Evolutionary conservation across 2,113 vertebrate species (phyloP), one percentile per base, ranked within the genome.

Genomic region (Oryzias melastigma): DNA sequence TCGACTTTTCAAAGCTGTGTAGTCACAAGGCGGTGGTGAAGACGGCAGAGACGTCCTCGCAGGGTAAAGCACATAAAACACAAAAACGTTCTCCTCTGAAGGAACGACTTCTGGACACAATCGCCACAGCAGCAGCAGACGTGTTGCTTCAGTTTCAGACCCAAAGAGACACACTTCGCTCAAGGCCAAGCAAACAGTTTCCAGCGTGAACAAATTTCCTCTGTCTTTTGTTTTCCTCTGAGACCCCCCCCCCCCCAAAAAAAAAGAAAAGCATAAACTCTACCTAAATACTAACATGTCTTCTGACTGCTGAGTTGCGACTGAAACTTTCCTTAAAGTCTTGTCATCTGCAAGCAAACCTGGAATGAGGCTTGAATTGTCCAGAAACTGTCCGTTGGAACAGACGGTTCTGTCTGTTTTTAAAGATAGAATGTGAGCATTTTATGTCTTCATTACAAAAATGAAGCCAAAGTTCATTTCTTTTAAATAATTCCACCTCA

Each of bases 161-260:
- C 73, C 49, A 65, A 80, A 73, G 47, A 58, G 54, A 71, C 68
- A 63, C 73, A 50, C 42, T 71, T 58, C 69, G 65, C 75, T 71
- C 41, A 45, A 56, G 77, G 79, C 71, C 58, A 71, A 70, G 65
- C 14, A 29, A 60, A 49, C 12, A 56, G 47, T 52, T 62, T 24
- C 4, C 44, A 81, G 48, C 49, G 58, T 67, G 61, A 56, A 75
- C 52, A 71, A 73, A 65, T 66, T 29, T 68, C 74, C 62, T 56
- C 65, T 53, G 58, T 51, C 51, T 71, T n/a, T 20, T 16, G 27
- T 62, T 55, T 56, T 50, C 35, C 17, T 35, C 25, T 56, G 48
- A 78, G 66, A 35, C 64, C 55, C 46, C 49, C 5, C 16, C 67
- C 73, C 1, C 35, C 16, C 70, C 76, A 1, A 13, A n/a, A 22